Evolutionary conservation across 1,140 invertebrate genomes (phyloP).

Genomic region (Pectinophora gossypiella): DNA sequence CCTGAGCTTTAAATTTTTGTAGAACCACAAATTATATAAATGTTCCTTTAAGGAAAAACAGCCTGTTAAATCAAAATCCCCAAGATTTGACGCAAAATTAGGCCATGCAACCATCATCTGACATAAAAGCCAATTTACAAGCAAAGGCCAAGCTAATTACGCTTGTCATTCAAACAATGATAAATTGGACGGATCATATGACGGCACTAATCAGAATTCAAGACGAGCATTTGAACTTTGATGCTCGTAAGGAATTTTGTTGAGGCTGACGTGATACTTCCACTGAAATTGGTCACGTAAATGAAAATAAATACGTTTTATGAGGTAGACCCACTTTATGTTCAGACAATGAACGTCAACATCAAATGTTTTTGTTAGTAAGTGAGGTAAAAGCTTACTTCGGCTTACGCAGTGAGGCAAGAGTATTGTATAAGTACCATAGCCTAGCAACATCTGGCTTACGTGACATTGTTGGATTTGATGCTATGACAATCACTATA

Average conservation of each 20-base stretch:
- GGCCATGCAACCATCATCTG: constrained; percentile 30
- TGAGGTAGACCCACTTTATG: background rate
- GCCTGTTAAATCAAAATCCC: background rate
- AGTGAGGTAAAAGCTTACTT: background rate
- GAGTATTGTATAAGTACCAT: too few species aligned
- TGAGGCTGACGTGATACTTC: constrained; percentile 33
- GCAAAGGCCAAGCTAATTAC: constrained; percentile 56
- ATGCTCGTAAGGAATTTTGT: constrained; percentile 41
- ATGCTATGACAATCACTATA: too few species aligned
- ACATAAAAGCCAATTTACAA: constrained; percentile 35
- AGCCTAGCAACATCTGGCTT: too few species aligned
- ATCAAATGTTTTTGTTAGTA: background rate
- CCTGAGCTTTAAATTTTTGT: too few species aligned
- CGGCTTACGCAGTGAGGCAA: too few species aligned
- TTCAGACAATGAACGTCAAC: background rate
- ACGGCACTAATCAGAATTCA: constrained; percentile 54
- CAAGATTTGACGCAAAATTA: constrained; percentile 25
- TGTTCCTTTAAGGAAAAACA: constrained; percentile 2
- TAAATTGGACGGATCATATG: constrained; percentile 44
- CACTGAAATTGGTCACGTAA: constrained; percentile 26
- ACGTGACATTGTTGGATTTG: too few species aligned
- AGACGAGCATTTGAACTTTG: constrained; percentile 54
- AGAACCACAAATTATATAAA: too few species aligned
- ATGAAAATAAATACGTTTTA: background rate
- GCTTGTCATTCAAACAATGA: constrained; percentile 54